Evolutionary conservation across 2,113 vertebrate species (phyloP).

Genomic region (Lonchura striata): DNA sequence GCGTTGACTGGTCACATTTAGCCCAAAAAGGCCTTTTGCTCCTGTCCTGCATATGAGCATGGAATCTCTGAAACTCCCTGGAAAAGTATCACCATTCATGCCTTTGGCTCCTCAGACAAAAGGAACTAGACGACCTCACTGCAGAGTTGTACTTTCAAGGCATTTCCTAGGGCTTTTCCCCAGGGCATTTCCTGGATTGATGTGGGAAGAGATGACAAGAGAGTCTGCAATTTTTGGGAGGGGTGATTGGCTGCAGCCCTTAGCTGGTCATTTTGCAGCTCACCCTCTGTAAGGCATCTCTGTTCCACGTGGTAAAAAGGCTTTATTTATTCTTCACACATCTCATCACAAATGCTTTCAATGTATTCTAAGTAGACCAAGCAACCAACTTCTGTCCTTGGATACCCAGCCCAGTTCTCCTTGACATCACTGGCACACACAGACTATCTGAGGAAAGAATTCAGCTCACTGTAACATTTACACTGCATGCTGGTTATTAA

Average conservation of each 20-base stretch:
- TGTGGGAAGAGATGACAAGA: neutral
- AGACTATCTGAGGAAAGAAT: neutral
- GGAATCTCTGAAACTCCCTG: neutral
- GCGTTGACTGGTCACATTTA: neutral
- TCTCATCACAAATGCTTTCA: neutral
- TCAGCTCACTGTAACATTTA: neutral
- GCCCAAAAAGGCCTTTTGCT: neutral
- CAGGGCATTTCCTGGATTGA: neutral
- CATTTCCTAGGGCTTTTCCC: neutral
- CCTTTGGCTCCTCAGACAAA: neutral
- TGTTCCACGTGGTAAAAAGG: neutral
- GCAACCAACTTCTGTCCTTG: neutral
- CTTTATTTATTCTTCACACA: slow-evolving; percentile 2
- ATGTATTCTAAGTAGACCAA: neutral
- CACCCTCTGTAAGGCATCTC: neutral
- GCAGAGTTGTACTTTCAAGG: neutral
- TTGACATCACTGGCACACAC: neutral
- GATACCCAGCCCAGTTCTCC: neutral
- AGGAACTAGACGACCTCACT: neutral
- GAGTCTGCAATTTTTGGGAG: neutral
- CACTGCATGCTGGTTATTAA: neutral
- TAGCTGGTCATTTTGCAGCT: neutral
- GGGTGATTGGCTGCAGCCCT: neutral
- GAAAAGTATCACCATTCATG: neutral
- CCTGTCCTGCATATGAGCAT: neutral